phyloP scores from a whole-genome alignment of 2,113 vertebrate genomes.

The Halcyon malimbica region DNA sequence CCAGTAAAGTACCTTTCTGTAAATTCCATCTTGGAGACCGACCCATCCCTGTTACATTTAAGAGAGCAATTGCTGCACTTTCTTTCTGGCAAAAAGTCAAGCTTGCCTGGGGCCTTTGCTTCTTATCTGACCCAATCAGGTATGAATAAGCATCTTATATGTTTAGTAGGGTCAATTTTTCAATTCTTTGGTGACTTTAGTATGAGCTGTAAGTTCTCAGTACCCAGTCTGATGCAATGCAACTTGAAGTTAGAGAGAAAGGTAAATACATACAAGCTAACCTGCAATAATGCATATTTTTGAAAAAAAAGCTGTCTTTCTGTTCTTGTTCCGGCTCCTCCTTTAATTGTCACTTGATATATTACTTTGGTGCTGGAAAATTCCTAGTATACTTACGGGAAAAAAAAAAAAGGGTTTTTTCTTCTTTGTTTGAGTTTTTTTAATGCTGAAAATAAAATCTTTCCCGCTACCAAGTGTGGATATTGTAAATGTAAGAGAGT shows the following conservation, averaged over 20 bases:
- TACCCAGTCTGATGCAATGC: not conserved
- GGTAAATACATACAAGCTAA: not conserved
- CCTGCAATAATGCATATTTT: not conserved
- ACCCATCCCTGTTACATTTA: conserved; percentile 97
- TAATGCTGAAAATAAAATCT: not conserved
- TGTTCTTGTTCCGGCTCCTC: not conserved
- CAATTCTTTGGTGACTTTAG: not conserved
- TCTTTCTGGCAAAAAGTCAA: conserved; percentile 98
- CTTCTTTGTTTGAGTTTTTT: not conserved
- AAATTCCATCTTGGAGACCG: conserved; percentile 97
- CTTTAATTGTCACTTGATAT: not conserved
- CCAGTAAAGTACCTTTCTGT: conserved; percentile 95
- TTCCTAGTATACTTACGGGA: not conserved
- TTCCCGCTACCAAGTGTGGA: not conserved
- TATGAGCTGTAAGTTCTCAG: not conserved
- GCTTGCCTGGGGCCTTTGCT: conserved; percentile 96
- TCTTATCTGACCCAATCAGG: conserved; percentile 98
- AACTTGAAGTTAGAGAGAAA: not conserved
- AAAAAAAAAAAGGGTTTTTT: not conserved
- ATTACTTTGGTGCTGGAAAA: not conserved
- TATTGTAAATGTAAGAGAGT: not conserved
- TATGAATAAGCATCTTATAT: conserved; percentile 56
- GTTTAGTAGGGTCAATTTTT: not conserved
- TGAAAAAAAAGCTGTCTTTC: not conserved
- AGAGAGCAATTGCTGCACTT: conserved; percentile 94